phyloP scores from a whole-genome alignment of 2,888 invertebrate genomes.

The Drosophila hamatofila region DNA sequence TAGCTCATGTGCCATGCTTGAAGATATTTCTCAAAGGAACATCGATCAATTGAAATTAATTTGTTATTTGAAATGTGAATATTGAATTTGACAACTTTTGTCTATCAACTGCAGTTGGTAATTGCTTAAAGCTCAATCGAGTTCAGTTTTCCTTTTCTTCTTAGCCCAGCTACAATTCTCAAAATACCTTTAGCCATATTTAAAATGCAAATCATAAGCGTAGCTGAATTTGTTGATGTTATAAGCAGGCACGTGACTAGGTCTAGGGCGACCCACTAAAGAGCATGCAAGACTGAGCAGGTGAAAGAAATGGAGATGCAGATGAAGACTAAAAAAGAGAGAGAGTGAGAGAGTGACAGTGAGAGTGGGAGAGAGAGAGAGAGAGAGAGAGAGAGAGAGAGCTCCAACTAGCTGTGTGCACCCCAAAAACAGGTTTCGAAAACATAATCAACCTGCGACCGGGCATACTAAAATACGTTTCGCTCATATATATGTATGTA shows the following conservation, averaged over 20 bases:
- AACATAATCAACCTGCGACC: conserved; percentile 45
- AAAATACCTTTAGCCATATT: conserved; percentile 13
- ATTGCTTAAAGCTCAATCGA: not conserved
- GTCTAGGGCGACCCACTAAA: conserved; percentile 33
- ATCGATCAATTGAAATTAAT: conserved; percentile 15
- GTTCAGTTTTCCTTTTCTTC: not conserved
- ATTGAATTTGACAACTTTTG: not conserved
- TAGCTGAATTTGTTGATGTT: conserved; percentile 25
- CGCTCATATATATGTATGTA: conserved; percentile 6
- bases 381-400: not conserved
- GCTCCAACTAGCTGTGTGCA: conserved; percentile 20
- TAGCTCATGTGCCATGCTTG: not conserved
- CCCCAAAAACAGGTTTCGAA: conserved; percentile 51
- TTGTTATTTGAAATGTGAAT: not conserved
- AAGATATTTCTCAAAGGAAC: not conserved
- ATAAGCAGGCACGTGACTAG: conserved; percentile 48
- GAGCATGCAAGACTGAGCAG: conserved; percentile 19
- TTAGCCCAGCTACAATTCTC: conserved; percentile 6
- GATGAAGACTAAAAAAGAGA: not conserved
- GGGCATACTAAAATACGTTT: conserved; percentile 51
- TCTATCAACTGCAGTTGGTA: not conserved
- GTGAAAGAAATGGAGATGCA: conserved; percentile 21
- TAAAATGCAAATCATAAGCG: conserved; percentile 44
- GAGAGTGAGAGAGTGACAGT: not conserved
- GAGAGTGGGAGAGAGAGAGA: not conserved